A percentile compares a stretch with the other conserved stretches of the same genome.
phyloP scores from a whole-genome alignment of 2,113 vertebrate species.

The Podarcis raffonei region DNA sequence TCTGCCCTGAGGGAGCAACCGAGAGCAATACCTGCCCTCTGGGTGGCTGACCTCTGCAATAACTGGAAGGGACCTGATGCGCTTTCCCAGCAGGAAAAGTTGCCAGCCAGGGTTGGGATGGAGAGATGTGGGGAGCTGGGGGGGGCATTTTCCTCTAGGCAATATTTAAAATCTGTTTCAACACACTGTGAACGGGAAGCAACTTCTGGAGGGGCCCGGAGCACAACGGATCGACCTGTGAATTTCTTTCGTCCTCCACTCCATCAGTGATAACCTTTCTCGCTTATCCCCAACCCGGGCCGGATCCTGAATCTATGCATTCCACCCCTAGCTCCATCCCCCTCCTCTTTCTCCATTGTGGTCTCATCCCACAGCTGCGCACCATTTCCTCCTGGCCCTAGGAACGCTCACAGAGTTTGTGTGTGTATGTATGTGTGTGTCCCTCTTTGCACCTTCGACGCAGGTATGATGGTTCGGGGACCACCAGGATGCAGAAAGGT shows the following conservation, averaged over 20 bases:
- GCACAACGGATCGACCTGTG: background rate
- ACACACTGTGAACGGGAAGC: background rate
- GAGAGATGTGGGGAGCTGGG: background rate
- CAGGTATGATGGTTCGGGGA: background rate
- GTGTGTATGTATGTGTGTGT: background rate
- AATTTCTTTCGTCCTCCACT: too few relatives aligned
- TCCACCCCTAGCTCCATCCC: fast-evolving
- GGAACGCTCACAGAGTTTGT: background rate
- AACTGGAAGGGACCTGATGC: background rate
- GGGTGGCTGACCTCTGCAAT: background rate
- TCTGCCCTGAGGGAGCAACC: fast-evolving
- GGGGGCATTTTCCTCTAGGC: background rate
- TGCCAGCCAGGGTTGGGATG: background rate
- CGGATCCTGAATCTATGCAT: background rate
- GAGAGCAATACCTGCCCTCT: background rate
- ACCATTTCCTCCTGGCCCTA: background rate
- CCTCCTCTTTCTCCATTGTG: too few relatives aligned
- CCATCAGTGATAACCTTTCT: background rate
- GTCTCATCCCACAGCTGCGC: background rate
- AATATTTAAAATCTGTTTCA: background rate
- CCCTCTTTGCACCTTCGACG: background rate
- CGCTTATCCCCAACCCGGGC: background rate
- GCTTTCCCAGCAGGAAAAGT: background rate
- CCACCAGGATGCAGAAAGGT: background rate
- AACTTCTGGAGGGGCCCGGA: background rate